Conservation (phyloP, 2,797 vertebrate species). For the Lacerta agilis region DNA sequence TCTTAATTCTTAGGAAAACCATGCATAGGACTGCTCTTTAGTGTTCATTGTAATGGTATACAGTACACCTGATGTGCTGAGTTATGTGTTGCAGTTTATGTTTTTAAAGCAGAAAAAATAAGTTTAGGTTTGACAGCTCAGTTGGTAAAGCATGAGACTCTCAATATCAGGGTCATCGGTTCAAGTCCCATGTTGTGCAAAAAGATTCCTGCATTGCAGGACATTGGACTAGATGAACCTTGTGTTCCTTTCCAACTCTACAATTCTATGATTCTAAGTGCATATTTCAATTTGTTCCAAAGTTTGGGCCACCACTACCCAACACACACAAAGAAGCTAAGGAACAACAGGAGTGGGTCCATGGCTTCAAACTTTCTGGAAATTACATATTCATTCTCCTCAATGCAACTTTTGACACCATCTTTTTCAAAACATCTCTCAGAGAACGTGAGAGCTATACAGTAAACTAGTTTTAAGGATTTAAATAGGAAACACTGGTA, state of each 20-base stretch:
- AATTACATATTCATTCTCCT: background rate
- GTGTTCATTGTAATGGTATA: background rate
- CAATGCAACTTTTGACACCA: background rate
- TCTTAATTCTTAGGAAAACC: background rate
- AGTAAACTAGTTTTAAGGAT: background rate
- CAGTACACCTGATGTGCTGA: background rate
- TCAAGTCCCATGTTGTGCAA: no score
- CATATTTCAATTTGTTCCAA: background rate
- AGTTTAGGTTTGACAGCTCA: background rate
- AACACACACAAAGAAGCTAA: no score
- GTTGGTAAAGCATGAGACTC: no score
- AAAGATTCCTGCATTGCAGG: no score
- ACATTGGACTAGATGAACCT: no score
- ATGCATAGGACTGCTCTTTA: background rate
- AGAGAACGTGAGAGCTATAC: background rate
- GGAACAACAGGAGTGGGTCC: background rate
- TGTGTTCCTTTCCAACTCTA: no score
- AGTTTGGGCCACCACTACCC: background rate
- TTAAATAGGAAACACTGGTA: background rate
- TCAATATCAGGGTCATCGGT: no score
- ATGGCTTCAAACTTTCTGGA: background rate
- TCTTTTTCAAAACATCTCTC: background rate
- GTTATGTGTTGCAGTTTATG: background rate
- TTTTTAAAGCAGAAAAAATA: background rate
- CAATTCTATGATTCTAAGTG: background rate